A percentile compares a stretch with the other conserved stretches of the same genome.
Evolutionary conservation across 2,797 vertebrate species (phyloP).

Genomic region (Takifugu ocellatus): DNA sequence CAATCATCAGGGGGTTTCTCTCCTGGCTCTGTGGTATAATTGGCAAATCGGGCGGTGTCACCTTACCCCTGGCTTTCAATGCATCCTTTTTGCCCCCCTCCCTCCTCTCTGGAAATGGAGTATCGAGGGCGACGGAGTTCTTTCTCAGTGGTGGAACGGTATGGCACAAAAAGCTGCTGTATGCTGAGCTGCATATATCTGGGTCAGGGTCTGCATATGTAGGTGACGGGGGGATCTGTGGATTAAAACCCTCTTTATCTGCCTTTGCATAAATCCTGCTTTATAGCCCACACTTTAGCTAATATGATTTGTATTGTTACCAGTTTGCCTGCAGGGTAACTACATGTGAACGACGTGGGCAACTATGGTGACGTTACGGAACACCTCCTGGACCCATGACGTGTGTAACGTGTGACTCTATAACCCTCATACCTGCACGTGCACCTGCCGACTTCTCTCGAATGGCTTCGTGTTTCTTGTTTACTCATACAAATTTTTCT

Average conservation of each 20-base stretch:
- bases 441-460: constrained; percentile 31
- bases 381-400: constrained; percentile 7
- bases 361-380: constrained; percentile 20
- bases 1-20: constrained; percentile 55
- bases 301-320: constrained; percentile 74
- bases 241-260: constrained; percentile 79
- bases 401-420: constrained; percentile 2
- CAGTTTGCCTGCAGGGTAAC: constrained; percentile 33
- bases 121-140: constrained; percentile 30
- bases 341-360: no score
- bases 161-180: constrained; percentile 39
- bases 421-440: constrained; percentile 1
- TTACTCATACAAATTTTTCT: constrained; percentile 23
- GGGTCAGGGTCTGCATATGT: constrained; percentile 79
- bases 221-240: constrained; percentile 76
- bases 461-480: constrained; percentile 7
- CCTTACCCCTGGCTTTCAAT: constrained; percentile 70
- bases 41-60: constrained; percentile 65
- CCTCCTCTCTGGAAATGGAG: constrained; percentile 29
- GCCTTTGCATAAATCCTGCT: constrained; percentile 77
- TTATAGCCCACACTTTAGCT: constrained; percentile 66
- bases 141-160: constrained; percentile 35
- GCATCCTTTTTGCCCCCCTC: constrained; percentile 47
- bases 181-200: constrained; percentile 63
- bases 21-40: constrained; percentile 64